Base-by-base conservation (phyloP, 30 jellyfish, hydroid and myxozoan species). In the Clytia hemisphaerica region DNA sequence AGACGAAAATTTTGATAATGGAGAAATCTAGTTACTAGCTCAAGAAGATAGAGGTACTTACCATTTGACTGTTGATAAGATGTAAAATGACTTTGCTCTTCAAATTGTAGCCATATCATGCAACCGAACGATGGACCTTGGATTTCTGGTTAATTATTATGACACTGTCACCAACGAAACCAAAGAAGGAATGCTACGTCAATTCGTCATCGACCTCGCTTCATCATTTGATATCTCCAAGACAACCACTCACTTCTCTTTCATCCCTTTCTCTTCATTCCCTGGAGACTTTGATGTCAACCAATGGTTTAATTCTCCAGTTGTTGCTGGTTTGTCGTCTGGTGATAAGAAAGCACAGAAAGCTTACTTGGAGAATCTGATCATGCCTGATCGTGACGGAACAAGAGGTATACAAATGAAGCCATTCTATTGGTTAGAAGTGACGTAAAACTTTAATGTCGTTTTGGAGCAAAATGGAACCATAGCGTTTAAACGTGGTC, bases 91-190 rank as follows among this genome's bases (percentile, higher is more conserved):
- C n/a, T n/a, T n/a, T n/a, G n/a, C n/a, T n/a, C n/a, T n/a, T n/a
- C n/a, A n/a, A n/a, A n/a, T n/a, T n/a, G n/a, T n/a, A n/a, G n/a
- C n/a, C n/a, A n/a, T 31, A 88, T 94, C 48, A 12, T 88, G 97
- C 55, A 79, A 79, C 68, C 60, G 64, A 72, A 51, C 42, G 2
- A 37, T 88, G 16, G 97, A 88, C 46, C 77, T 88, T 33, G 97
- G 94, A 3, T 88, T 88, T 55, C 34, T 88, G 36, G 85, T 73
- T 49, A 94, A 88, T 58, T 58, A 48, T 10, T 88, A 94, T 31
- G 80, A 77, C 38, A 81, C 88, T 62, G 49, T 63, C 37, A 77
- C 65, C 4, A 71, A 45, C 16, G 25, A 65, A 24, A 51, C 66
- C 49, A 47, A 30, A 29, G 93, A 62, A 4, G 16, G 62, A 47